Percentiles rank a stretch among this genome's conserved stretches.
Conservation (phyloP, 2,888 invertebrate genomes). For the Zeuzera pyrina region DNA sequence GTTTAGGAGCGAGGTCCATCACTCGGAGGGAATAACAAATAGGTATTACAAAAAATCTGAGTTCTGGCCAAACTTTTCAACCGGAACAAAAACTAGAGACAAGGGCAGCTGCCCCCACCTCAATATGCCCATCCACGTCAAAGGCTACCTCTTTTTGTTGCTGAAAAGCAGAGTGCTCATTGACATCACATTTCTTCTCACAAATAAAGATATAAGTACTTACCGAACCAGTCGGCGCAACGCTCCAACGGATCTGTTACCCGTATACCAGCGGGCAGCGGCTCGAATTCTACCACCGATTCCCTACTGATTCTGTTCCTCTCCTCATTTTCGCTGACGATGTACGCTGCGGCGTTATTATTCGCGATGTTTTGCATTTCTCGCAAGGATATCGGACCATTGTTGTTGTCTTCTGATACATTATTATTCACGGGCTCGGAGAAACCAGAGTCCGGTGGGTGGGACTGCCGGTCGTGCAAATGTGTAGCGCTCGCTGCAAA, state of each 20-base stretch:
- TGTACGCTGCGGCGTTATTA: constrained; percentile 69
- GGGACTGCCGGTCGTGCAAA: constrained; percentile 51
- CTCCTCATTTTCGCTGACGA: constrained; percentile 65
- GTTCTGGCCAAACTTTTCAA: no score
- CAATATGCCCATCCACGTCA: no score
- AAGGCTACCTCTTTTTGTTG: no score
- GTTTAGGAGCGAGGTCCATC: no score
- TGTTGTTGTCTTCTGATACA: constrained; percentile 69
- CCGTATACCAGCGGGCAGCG: constrained; percentile 44
- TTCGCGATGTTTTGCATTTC: constrained; percentile 74
- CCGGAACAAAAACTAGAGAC: no score
- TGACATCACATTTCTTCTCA: neutral
- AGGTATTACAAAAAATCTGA: no score
- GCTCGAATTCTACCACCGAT: constrained; percentile 61
- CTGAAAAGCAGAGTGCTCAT: neutral
- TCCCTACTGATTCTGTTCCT: constrained; percentile 54
- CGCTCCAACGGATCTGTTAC: constrained; percentile 52
- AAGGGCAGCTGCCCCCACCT: no score
- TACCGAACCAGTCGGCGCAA: constrained; percentile 63
- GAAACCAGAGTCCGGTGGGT: constrained; percentile 59
- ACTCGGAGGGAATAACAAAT: no score
- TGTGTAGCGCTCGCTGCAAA: constrained; percentile 58
- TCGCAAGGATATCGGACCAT: constrained; percentile 67
- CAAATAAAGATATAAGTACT: constrained; percentile 17
- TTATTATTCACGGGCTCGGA: constrained; percentile 61